Evolutionary conservation across 2,888 invertebrate genomes (phyloP), one percentile per base, ranked within the genome.

Genomic region (Ectemnius continuus): DNA sequence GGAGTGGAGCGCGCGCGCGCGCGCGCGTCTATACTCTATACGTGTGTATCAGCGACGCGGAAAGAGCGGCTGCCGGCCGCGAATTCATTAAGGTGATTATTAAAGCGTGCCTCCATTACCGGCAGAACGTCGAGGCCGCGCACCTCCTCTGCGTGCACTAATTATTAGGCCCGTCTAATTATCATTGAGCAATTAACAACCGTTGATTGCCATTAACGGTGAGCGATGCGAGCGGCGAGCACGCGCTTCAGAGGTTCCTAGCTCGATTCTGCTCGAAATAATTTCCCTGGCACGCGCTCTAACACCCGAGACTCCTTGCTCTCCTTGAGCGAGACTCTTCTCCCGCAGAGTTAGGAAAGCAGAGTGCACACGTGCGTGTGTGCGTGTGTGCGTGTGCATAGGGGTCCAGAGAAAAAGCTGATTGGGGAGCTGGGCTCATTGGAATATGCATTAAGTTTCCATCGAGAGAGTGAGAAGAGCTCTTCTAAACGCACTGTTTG

Each of bases 181-280:
- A 88, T 86, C 85, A 86, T 83, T 80, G 76, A 85, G 84, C 85
- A 88, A 89, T 88, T 89, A 89, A 88, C 85, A 85, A 84, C 84
- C 86, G 87, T 85, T 87, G 85, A 89, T 88, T 86, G 86, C 88
- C 81, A 85, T 88, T 88, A 88, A 84, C 83, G 77, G 79, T 45
- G 78, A 61, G 58, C 47, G 23, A 23, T 23, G 2, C 47, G 5
- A n/a, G 47, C 11, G 4, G 11, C n/a, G n/a, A n/a, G 5, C 47
- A 14, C 47, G 47, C 47, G 47, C 23, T 23, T 23, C 3, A 23
- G 23, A 23, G 23, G 23, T 3, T 23, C 23, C 2, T 2, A 23
- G 23, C 2, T 4, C 47, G 2, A 14, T n/a, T 11, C 47, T 47
- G 3, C 47, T 47, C n/a, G 47, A 47, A 47, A 47, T 47, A 47